These are phyloP conservation scores for Campoplex capitator DNA, from an alignment of 2,888 invertebrate species.

Conservation along the genomic window DNA sequence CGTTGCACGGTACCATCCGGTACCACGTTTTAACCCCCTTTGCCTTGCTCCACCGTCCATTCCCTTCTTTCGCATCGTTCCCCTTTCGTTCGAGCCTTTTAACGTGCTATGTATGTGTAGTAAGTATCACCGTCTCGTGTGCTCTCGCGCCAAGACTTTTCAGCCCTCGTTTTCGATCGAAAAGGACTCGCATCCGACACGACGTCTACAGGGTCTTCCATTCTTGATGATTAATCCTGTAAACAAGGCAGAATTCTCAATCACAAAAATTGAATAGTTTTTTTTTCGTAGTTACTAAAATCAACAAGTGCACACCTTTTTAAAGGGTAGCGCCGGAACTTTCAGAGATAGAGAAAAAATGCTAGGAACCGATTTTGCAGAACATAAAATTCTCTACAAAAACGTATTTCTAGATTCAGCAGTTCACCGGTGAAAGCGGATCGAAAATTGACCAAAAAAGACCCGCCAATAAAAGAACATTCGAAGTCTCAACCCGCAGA, in stretches of 20 bases:
- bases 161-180: slow-evolving; percentile 72
- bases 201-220: slow-evolving; percentile 38
- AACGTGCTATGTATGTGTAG: slow-evolving; percentile 46
- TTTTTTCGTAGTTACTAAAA: neutral
- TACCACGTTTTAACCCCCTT: slow-evolving; percentile 75
- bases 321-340: too few relatives aligned
- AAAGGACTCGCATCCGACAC: slow-evolving; percentile 55
- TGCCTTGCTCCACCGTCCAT: slow-evolving; percentile 32
- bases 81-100: slow-evolving; percentile 53
- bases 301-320: too few relatives aligned
- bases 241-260: neutral
- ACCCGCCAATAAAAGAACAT: neutral
- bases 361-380: too few relatives aligned
- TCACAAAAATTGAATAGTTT: neutral
- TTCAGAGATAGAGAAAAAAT: too few relatives aligned
- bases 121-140: slow-evolving; percentile 30
- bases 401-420: too few relatives aligned
- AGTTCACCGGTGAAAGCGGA: too few relatives aligned
- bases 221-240: neutral
- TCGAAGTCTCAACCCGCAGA: slow-evolving; percentile 47
- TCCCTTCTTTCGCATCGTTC: slow-evolving; percentile 33
- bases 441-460: neutral
- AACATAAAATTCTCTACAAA: too few relatives aligned
- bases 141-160: slow-evolving; percentile 44
- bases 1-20: slow-evolving; percentile 79